Percentiles rank a stretch among this genome's conserved stretches.
Conservation (phyloP, 1,140 invertebrate genomes). For the Nephotettix cincticeps region DNA sequence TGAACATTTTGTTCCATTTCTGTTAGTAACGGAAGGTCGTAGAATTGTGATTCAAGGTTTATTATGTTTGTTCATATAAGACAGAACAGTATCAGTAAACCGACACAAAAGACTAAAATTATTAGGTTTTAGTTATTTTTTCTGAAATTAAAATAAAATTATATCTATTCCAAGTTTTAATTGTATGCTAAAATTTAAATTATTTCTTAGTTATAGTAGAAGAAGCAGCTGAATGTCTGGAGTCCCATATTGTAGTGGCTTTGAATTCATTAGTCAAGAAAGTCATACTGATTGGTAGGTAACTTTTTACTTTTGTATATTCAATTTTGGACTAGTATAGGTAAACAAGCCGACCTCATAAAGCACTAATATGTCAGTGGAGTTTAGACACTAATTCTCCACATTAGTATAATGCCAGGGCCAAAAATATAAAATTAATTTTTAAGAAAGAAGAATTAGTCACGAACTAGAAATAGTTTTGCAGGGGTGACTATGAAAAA, state of each 20-base stretch:
- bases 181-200: no score
- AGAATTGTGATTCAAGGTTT: no score
- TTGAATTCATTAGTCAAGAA: conserved; percentile 71
- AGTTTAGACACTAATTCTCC: background rate
- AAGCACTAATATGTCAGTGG: background rate
- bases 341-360: background rate
- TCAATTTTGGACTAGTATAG: background rate
- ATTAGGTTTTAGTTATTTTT: no score
- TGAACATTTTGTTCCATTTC: no score
- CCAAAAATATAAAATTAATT: background rate
- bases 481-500: no score
- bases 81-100: no score
- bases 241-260: conserved; percentile 70
- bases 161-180: no score
- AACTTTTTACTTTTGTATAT: conserved; percentile 33
- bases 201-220: conserved; percentile 67
- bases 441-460: background rate
- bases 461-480: no score
- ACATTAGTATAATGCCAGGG: background rate
- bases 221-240: conserved; percentile 83
- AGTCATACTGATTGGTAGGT: conserved; percentile 75
- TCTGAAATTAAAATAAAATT: no score
- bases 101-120: no score
- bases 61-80: no score
- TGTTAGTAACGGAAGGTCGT: no score